Conservation (phyloP, 2,113 vertebrate genomes). For the Oxyura jamaicensis region DNA sequence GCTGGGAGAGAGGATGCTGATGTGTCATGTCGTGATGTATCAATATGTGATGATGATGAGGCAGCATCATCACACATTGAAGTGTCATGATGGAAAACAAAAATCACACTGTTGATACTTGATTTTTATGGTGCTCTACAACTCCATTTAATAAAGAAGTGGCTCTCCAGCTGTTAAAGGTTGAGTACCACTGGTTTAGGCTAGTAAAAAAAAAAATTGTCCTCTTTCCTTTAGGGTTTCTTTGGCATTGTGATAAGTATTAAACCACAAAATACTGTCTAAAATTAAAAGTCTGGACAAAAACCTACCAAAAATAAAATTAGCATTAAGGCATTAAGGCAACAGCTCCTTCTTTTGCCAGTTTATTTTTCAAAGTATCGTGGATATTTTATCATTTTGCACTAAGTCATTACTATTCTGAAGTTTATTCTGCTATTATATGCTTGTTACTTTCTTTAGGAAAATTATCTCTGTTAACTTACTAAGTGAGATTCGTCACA, state of each 20-base stretch:
- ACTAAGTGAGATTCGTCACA: conserved; percentile 1
- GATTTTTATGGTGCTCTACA: conserved; percentile 70
- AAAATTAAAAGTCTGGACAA: conserved; percentile 23
- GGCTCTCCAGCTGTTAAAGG: conserved; percentile 79
- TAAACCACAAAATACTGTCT: conserved; percentile 72
- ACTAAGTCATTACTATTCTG: conserved; percentile 19
- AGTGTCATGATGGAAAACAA: conserved; percentile 53
- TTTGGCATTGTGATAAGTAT: conserved; percentile 9
- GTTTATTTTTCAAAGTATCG: conserved; percentile 43
- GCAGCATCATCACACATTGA: conserved; percentile 58
- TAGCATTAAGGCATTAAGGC: conserved; percentile 50
- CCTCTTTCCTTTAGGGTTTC: conserved; percentile 47
- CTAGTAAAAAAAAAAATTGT: conserved; percentile 57
- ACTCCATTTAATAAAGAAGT: conserved; percentile 72
- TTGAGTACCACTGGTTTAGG: conserved; percentile 79
- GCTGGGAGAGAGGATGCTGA: conserved; percentile 64
- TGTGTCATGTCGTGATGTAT: conserved; percentile 68
- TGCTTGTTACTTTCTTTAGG: conserved; percentile 52
- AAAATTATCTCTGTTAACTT: neutral
- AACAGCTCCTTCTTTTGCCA: conserved; percentile 57
- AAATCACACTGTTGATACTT: conserved; percentile 45
- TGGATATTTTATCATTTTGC: conserved; percentile 24
- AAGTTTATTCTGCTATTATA: conserved; percentile 34
- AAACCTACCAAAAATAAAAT: conserved; percentile 23
- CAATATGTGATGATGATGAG: conserved; percentile 60